phyloP scores from a whole-genome alignment of 2,113 vertebrate genomes.

The Microcebus tavaratra region DNA sequence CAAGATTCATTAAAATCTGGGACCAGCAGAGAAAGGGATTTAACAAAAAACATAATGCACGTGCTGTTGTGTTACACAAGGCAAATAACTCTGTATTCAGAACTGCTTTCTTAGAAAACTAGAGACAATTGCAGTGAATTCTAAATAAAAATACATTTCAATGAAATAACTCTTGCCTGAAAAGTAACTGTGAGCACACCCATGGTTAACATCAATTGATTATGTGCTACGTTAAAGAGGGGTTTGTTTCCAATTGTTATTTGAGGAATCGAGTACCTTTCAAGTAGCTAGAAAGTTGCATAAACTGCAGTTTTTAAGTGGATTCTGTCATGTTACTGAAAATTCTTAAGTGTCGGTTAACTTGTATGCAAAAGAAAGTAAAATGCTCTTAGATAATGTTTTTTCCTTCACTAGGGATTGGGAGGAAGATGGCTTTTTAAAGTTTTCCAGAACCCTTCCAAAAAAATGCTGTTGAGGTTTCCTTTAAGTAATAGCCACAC shows the following conservation, averaged over 20 bases:
- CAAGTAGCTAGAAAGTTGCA: slow-evolving; percentile 59
- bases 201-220: slow-evolving; percentile 43
- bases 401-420: not conserved
- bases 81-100: not conserved
- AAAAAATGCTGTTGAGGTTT: slow-evolving; percentile 33
- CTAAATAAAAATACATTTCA: slow-evolving; percentile 55
- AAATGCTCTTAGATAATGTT: slow-evolving; percentile 27
- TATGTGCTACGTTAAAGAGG: slow-evolving; percentile 34
- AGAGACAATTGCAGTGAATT: slow-evolving; percentile 51
- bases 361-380: slow-evolving; percentile 43
- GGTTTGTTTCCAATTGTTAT: slow-evolving; percentile 72
- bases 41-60: not conserved
- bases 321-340: slow-evolving; percentile 47
- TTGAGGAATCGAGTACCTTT: slow-evolving; percentile 61
- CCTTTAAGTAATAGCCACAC: slow-evolving; percentile 71
- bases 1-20: not conserved
- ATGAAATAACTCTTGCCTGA: slow-evolving; percentile 15
- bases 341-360: slow-evolving; percentile 71
- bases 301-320: slow-evolving; percentile 52
- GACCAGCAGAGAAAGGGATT: not conserved
- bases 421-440: not conserved
- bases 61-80: not conserved
- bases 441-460: slow-evolving; percentile 50
- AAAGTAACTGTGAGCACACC: not conserved
- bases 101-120: slow-evolving; percentile 28